phyloP scores from a whole-genome alignment of 2,888 invertebrate species.

The Schizaphis graminum region DNA sequence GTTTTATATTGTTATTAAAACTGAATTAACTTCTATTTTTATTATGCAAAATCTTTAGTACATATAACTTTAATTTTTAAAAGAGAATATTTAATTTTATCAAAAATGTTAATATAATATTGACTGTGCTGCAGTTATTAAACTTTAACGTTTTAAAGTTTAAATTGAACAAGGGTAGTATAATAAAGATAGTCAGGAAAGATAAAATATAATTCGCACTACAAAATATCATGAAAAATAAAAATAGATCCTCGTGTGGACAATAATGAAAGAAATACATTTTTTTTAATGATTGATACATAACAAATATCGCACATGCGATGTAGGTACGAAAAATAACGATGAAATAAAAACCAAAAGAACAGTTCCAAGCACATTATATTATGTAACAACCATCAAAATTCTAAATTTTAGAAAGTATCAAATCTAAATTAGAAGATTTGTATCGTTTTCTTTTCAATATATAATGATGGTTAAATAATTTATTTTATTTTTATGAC shows the following conservation, averaged over 20 bases:
- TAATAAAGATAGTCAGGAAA: background rate
- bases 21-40: background rate
- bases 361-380: background rate
- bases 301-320: background rate
- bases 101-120: background rate
- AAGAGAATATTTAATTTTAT: slow-evolving; percentile 20
- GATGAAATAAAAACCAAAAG: background rate
- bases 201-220: background rate
- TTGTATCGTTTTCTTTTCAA: background rate
- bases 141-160: slow-evolving; percentile 27
- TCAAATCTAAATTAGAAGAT: too few relatives aligned
- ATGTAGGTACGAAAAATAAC: background rate
- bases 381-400: background rate
- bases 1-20: background rate
- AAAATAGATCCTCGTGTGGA: background rate
- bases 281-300: background rate
- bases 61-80: background rate
- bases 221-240: background rate
- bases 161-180: background rate
- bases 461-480: background rate
- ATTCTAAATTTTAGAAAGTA: background rate
- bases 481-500: background rate
- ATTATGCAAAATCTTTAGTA: background rate
- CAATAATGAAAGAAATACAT: background rate
- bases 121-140: background rate